Evolutionary conservation across 2,113 vertebrate species (phyloP).

Genomic region (Donacobius atricapilla): DNA sequence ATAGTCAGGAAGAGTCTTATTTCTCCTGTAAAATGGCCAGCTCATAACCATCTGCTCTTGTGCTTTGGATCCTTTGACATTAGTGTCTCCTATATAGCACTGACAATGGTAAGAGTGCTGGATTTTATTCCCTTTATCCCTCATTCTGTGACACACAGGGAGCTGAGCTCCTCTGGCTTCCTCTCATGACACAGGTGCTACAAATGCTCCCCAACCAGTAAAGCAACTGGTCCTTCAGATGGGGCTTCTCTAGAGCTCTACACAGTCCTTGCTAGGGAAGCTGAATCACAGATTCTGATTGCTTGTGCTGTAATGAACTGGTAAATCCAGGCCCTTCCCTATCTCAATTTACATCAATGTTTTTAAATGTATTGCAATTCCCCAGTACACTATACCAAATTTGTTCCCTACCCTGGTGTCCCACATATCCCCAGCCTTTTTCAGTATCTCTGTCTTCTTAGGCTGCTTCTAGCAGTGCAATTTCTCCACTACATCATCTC

Average conservation of each 20-base stretch:
- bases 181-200: not conserved
- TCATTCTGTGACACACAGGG: accelerated
- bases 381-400: not conserved
- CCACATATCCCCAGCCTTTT: not conserved
- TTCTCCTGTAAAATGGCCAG: not conserved
- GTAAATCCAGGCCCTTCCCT: not conserved
- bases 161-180: not conserved
- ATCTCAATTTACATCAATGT: not conserved
- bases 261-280: not conserved
- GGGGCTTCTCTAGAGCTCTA: not conserved
- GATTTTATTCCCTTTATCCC: not conserved
- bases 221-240: not conserved
- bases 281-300: not conserved
- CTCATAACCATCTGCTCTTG: not conserved
- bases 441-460: not conserved
- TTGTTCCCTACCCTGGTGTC: not conserved
- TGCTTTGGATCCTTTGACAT: not conserved
- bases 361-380: not conserved
- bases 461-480: not conserved
- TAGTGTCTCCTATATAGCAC: not conserved
- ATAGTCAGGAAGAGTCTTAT: not conserved
- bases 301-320: not conserved
- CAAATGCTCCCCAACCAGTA: not conserved
- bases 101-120: not conserved
- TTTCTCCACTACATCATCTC: not conserved